phyloP scores from a whole-genome alignment of 2,113 vertebrate genomes.

The Phasianus colchicus region DNA sequence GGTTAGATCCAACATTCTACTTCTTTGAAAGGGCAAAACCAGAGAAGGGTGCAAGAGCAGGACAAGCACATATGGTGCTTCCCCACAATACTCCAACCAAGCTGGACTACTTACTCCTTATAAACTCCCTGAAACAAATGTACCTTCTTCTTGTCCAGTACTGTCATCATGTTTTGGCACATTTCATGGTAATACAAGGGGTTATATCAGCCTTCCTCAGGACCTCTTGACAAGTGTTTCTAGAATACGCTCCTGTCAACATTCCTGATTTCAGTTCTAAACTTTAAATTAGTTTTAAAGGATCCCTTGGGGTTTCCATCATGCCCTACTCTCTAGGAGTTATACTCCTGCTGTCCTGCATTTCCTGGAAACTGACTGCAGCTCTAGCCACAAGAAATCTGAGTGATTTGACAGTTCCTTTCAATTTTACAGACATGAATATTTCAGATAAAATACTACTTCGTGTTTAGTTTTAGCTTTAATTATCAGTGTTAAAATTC shows the following conservation, averaged over 20 bases:
- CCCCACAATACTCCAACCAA: background rate
- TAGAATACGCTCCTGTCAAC: background rate
- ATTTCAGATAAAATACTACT: background rate
- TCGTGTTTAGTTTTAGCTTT: background rate
- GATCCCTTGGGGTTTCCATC: background rate
- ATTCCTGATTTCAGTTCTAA: background rate
- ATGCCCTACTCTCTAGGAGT: background rate
- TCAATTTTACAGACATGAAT: background rate
- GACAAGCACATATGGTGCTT: background rate
- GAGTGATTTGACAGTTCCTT: background rate
- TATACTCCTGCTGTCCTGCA: background rate
- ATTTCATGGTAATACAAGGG: background rate
- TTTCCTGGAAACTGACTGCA: background rate
- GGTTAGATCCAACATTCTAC: background rate
- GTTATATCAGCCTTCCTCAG: background rate
- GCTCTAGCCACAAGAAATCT: background rate
- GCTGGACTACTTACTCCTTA: background rate
- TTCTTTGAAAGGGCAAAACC: background rate
- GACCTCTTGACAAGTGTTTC: background rate
- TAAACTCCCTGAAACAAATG: background rate
- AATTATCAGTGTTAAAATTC: background rate
- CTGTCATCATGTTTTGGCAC: background rate
- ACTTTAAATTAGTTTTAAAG: background rate
- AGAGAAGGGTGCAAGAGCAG: background rate
- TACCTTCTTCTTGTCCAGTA: background rate